phyloP scores from a whole-genome alignment of 2,113 vertebrate genomes.

The Athene noctua region DNA sequence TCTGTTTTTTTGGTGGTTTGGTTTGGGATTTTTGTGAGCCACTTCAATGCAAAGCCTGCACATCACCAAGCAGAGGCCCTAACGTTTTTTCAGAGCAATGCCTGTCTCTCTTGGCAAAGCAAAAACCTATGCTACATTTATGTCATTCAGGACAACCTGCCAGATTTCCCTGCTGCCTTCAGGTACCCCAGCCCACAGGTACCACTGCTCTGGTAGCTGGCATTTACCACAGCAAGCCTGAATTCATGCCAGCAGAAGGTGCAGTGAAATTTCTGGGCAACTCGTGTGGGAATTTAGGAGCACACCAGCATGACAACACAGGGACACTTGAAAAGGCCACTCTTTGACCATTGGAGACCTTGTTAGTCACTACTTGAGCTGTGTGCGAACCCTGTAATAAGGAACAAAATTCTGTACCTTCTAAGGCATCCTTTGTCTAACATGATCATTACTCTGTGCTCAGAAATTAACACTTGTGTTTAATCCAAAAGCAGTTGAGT shows the following conservation, averaged over 20 bases:
- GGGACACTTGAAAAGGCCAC: not conserved
- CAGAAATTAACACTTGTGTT: not conserved
- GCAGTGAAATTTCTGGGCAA: not conserved
- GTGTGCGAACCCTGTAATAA: not conserved
- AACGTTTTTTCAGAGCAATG: rapidly evolving
- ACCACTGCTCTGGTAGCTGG: not conserved
- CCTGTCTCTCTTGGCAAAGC: not conserved
- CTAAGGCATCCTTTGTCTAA: not conserved
- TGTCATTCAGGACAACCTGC: not conserved
- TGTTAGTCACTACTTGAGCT: not conserved
- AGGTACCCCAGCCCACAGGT: not conserved
- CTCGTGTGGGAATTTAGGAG: not conserved
- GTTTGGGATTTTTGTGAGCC: not conserved
- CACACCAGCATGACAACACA: rapidly evolving
- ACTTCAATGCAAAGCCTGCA: not conserved
- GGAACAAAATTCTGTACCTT: not conserved
- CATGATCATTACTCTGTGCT: not conserved
- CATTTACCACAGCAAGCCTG: not conserved
- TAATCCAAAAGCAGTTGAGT: not conserved
- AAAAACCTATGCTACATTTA: not conserved
- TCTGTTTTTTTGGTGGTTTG: not conserved
- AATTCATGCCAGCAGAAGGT: not conserved
- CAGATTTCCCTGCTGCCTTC: not conserved
- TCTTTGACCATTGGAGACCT: not conserved
- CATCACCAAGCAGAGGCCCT: not conserved